These are phyloP conservation scores for Macropodus opercularis DNA, from an alignment of 2,797 vertebrate species.

Conservation along the genomic window DNA sequence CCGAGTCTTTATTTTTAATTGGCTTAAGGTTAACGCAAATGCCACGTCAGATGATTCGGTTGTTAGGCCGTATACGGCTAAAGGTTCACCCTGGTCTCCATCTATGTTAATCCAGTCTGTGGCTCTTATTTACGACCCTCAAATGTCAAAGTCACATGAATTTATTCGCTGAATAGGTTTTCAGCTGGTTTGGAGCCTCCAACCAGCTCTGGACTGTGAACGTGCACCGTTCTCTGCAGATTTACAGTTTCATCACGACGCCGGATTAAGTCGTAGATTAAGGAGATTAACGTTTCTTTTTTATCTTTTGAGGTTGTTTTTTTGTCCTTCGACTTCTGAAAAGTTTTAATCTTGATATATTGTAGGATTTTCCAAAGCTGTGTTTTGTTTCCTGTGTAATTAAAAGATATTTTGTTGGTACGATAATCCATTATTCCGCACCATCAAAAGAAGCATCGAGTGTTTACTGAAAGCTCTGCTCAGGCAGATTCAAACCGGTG, in stretches of 20 bases:
- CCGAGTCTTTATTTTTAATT: conserved; percentile 60
- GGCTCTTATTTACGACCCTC: conserved; percentile 4
- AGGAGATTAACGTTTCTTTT: not conserved
- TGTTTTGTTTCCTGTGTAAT: no score
- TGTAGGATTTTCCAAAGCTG: no score
- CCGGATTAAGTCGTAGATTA: not conserved
- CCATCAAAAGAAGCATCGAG: no score
- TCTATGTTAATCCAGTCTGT: conserved; percentile 19
- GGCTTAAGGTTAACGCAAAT: conserved; percentile 47
- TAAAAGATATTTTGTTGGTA: no score
- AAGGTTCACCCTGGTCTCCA: conserved; percentile 33
- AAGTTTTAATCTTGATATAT: no score
- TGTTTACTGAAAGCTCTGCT: not conserved
- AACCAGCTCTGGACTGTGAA: not conserved
- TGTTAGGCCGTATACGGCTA: conserved; percentile 7
- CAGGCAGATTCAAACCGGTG: not conserved
- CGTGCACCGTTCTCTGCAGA: not conserved
- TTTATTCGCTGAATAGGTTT: not conserved
- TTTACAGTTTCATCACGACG: not conserved
- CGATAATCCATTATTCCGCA: no score
- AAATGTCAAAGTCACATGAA: conserved; percentile 1
- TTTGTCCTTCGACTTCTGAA: no score
- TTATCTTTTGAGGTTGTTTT: no score
- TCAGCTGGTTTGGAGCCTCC: not conserved
- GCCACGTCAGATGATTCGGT: conserved; percentile 40